Percentiles rank a stretch among this genome's conserved stretches.
These are phyloP conservation scores for Scolopax bukidnonensis DNA, from an alignment of 2,797 vertebrate genomes.

Conservation along the genomic window DNA sequence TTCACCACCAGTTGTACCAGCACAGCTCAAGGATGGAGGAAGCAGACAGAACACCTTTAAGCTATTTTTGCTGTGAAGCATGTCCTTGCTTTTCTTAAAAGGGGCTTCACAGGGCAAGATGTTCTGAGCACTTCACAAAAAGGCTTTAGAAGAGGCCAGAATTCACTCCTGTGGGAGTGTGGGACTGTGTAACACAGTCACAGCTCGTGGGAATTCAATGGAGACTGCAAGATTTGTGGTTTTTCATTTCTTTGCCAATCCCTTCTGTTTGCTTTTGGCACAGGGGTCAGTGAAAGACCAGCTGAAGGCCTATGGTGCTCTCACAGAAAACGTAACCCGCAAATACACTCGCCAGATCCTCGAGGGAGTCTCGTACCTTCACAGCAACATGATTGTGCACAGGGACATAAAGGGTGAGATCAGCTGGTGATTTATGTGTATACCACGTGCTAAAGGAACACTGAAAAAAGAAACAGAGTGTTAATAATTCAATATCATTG, in stretches of 20 bases:
- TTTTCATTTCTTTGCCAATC: not conserved
- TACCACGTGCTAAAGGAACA: not conserved
- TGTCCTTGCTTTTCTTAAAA: not conserved
- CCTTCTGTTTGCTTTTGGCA: not conserved
- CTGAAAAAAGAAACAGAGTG: not conserved
- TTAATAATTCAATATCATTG: not conserved
- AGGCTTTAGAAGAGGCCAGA: not conserved
- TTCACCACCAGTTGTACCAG: not conserved
- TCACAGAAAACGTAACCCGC: constrained; percentile 96
- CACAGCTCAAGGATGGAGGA: not conserved
- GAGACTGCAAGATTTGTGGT: not conserved
- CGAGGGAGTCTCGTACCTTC: constrained; percentile 96
- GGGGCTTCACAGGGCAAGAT: not conserved
- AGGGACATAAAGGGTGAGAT: constrained; percentile 95
- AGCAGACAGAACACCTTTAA: not conserved
- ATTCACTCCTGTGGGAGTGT: not conserved
- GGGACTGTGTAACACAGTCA: not conserved
- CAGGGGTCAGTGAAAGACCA: constrained; percentile 99
- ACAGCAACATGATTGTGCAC: constrained; percentile 99
- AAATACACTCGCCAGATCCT: constrained; percentile 97
- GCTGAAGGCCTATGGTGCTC: constrained; percentile 94
- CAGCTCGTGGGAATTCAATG: not conserved
- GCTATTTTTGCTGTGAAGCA: not conserved
- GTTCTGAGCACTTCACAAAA: not conserved
- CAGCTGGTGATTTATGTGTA: not conserved